Conservation (phyloP, 2,113 vertebrate species). For the Leiothrix lutea region DNA sequence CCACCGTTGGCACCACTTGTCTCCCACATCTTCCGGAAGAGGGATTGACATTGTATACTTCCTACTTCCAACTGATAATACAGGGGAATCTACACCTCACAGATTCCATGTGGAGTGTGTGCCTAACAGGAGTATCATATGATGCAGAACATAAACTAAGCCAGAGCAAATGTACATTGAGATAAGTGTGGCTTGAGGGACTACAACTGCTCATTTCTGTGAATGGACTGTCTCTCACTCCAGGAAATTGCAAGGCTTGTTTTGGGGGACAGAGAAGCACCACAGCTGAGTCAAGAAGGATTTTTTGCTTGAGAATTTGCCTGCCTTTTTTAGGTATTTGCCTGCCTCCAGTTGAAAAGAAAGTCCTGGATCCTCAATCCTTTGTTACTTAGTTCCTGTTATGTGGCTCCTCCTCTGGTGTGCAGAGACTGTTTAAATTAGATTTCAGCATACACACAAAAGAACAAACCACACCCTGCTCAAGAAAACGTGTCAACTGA, state of each 20-base stretch:
- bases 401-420: background rate
- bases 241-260: background rate
- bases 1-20: accelerated
- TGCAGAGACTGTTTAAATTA: background rate
- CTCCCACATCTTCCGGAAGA: background rate
- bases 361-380: background rate
- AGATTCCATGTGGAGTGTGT: background rate
- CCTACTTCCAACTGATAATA: background rate
- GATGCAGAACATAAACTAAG: background rate
- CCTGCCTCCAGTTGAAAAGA: background rate
- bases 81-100: background rate
- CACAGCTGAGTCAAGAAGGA: background rate
- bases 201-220: background rate
- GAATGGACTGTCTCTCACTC: background rate
- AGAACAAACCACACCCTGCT: background rate
- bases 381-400: background rate
- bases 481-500: background rate
- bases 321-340: background rate
- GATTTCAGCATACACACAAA: background rate
- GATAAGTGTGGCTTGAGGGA: background rate
- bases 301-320: background rate
- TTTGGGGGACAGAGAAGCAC: background rate
- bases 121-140: background rate
- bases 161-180: background rate
- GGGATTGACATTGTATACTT: background rate